Conservation (phyloP, 2,113 vertebrate species). For the Clarias batrachus region DNA sequence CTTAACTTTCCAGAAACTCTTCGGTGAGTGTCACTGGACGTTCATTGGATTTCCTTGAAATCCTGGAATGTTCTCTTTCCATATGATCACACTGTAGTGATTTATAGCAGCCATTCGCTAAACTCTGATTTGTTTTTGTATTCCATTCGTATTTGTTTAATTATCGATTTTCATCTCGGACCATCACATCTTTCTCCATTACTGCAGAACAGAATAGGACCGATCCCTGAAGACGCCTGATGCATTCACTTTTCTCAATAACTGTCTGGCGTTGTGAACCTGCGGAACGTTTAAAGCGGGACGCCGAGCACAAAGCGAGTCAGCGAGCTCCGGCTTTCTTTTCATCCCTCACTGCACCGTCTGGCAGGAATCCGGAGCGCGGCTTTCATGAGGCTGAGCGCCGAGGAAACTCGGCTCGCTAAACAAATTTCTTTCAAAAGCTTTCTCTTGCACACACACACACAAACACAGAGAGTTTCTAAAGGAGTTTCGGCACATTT, state of each 20-base stretch:
- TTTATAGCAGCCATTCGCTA: background rate
- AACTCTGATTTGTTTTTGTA: background rate
- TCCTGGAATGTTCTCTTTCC: background rate
- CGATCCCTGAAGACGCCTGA: slow-evolving; percentile 20
- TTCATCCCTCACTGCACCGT: slow-evolving; percentile 37
- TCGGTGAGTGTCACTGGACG: background rate
- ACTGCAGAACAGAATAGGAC: background rate
- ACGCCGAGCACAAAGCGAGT: slow-evolving; percentile 9
- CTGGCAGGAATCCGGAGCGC: slow-evolving; percentile 32
- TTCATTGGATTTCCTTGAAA: background rate
- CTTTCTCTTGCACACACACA: slow-evolving; percentile 1
- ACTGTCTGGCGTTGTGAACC: slow-evolving; percentile 31
- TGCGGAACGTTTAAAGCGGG: slow-evolving; percentile 35
- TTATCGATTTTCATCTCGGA: background rate
- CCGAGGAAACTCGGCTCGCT: slow-evolving; percentile 14
- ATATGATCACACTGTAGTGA: background rate
- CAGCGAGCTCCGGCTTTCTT: slow-evolving; percentile 20
- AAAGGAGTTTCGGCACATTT: background rate
- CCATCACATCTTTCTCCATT: background rate
- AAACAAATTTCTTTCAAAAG: slow-evolving; percentile 29
- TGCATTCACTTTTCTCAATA: slow-evolving; percentile 41
- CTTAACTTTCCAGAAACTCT: background rate
- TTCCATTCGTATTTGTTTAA: background rate
- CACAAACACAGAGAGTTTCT: background rate
- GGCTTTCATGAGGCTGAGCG: slow-evolving; percentile 45